Evolutionary conservation across 2,797 vertebrate genomes (phyloP).

Genomic region (Melanotaenia maccullochi): DNA sequence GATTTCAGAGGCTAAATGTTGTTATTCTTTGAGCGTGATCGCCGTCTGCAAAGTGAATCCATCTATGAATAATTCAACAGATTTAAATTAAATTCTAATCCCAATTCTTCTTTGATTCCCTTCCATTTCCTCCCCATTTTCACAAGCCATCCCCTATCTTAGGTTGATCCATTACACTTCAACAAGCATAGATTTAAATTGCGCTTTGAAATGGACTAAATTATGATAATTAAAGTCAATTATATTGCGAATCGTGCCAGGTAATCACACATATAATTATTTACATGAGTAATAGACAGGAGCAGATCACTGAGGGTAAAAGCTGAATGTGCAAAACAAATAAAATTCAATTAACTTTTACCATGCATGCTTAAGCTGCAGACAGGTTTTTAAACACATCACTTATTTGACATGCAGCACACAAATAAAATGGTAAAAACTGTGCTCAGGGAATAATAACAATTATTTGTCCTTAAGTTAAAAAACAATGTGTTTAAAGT

Average conservation of each 20-base stretch:
- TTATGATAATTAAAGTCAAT: slow-evolving; percentile 35
- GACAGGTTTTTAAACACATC: slow-evolving; percentile 13
- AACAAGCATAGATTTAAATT: slow-evolving; percentile 38
- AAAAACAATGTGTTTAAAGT: not conserved
- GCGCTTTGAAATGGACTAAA: slow-evolving; percentile 16
- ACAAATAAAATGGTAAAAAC: slow-evolving; percentile 28
- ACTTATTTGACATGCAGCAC: not conserved
- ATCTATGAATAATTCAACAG: slow-evolving; percentile 59
- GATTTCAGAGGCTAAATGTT: slow-evolving; percentile 41
- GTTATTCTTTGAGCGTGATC: slow-evolving; percentile 37
- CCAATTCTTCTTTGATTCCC: slow-evolving; percentile 48
- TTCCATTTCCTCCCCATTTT: slow-evolving; percentile 17
- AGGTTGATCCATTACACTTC: slow-evolving; percentile 37
- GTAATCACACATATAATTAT: slow-evolving; percentile 24
- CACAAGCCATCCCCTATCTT: slow-evolving; percentile 19
- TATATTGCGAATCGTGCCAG: slow-evolving; percentile 8
- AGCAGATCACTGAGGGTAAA: slow-evolving; percentile 29
- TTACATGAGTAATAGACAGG: slow-evolving; percentile 29
- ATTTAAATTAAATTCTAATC: slow-evolving; percentile 54
- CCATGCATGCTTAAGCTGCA: slow-evolving; percentile 29
- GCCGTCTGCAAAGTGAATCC: slow-evolving; percentile 41
- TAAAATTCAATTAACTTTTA: slow-evolving; percentile 43
- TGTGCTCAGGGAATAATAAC: slow-evolving; percentile 13
- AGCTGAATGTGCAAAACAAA: slow-evolving; percentile 34
- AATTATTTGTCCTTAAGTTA: slow-evolving; percentile 15